Conservation (phyloP, 2,888 invertebrate species). For the Rhopalosiphum nymphaeae region DNA sequence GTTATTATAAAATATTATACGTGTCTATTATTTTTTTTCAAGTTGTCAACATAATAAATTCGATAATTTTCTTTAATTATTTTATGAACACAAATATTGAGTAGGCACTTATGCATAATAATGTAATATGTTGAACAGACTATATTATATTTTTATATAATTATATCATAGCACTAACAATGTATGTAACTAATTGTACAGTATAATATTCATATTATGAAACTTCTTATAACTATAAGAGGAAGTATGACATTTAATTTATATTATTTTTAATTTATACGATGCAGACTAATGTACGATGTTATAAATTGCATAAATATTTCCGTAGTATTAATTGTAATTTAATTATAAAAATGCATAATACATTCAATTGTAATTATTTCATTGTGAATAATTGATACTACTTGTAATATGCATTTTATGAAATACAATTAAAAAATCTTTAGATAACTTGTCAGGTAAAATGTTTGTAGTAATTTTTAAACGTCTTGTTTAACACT, state of each 20-base stretch:
- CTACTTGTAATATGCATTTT: not conserved
- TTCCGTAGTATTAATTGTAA: not conserved
- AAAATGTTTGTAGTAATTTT: not conserved
- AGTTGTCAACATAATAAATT: not conserved
- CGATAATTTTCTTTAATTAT: not conserved
- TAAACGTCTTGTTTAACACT: not conserved
- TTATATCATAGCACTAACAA: not conserved
- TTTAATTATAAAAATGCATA: not conserved
- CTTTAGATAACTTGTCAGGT: not conserved
- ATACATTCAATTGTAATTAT: not conserved
- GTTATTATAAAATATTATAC: not conserved
- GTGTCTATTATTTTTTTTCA: not conserved
- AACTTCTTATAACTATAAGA: not conserved
- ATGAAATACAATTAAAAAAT: not conserved
- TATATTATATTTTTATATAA: not conserved
- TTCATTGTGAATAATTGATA: not conserved
- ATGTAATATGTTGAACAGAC: not conserved
- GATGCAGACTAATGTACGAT: not conserved
- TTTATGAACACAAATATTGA: not conserved
- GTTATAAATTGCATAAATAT: not conserved
- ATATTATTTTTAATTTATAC: conserved; percentile 11
- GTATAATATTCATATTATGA: not conserved
- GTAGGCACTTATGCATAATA: not conserved
- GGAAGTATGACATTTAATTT: not conserved
- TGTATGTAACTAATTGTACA: not conserved